Percentiles rank a stretch among this genome's conserved stretches.
Conservation (phyloP, 2,113 vertebrate species). For the Eclectus roratus region DNA sequence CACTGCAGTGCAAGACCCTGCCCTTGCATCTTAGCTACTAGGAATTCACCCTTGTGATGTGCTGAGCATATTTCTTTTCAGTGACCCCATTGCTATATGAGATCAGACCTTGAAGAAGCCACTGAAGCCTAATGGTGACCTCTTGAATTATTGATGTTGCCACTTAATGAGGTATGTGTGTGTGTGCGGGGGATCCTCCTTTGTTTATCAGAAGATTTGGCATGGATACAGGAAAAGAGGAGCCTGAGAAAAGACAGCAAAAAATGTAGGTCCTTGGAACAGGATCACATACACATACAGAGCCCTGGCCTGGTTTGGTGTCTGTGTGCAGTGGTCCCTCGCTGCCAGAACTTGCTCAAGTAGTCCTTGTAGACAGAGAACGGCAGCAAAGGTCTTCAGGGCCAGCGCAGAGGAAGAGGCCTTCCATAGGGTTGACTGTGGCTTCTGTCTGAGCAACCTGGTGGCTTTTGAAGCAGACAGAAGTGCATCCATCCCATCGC, state of each 20-base stretch:
- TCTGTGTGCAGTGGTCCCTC: neutral
- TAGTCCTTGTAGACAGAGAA: neutral
- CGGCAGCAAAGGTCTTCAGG: neutral
- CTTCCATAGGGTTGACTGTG: neutral
- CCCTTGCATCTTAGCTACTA: neutral
- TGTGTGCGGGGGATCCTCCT: neutral
- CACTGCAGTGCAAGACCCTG: neutral
- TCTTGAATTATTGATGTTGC: slow-evolving; percentile 53
- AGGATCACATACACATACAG: neutral
- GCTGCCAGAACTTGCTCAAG: neutral
- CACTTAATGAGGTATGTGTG: neutral
- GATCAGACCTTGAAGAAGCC: slow-evolving; percentile 35
- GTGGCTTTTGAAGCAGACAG: neutral
- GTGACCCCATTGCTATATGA: neutral
- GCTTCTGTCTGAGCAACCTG: neutral
- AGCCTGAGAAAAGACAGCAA: neutral
- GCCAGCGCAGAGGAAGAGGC: neutral
- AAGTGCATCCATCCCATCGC: neutral
- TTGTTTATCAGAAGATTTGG: slow-evolving; percentile 34
- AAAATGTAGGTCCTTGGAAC: neutral
- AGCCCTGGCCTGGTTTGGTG: neutral
- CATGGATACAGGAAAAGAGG: neutral
- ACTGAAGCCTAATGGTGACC: neutral
- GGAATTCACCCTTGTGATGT: slow-evolving; percentile 2
- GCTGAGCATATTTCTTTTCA: neutral